A percentile compares a stretch with the other conserved stretches of the same genome.
These are phyloP conservation scores for Pomacea maculata DNA, from an alignment of 1,140 invertebrate species.

Conservation along the genomic window DNA sequence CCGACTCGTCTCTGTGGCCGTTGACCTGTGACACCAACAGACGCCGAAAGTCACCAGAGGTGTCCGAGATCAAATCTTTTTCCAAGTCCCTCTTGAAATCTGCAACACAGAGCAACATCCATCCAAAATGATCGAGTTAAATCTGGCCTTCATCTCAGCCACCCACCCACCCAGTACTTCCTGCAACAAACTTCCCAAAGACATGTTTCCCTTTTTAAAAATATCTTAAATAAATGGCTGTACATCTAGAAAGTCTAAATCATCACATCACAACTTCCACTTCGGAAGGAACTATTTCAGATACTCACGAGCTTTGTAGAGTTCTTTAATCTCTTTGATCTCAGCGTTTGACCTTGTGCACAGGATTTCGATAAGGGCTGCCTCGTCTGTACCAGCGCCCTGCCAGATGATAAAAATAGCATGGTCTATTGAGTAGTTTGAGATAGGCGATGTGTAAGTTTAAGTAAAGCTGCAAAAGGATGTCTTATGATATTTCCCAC, in stretches of 20 bases:
- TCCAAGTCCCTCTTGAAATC: slow-evolving; percentile 87
- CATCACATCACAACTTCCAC: neutral
- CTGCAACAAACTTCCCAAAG: neutral
- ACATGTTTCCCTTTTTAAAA: neutral
- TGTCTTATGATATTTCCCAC: neutral
- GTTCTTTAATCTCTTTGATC: slow-evolving; percentile 46
- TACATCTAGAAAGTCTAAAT: neutral
- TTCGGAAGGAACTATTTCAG: neutral
- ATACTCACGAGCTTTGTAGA: slow-evolving; percentile 53
- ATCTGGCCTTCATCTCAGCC: too few relatives aligned
- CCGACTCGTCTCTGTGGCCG: slow-evolving; percentile 27
- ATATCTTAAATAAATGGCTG: neutral
- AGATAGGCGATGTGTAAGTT: too few relatives aligned
- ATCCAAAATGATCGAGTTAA: too few relatives aligned
- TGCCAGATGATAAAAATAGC: slow-evolving; percentile 25
- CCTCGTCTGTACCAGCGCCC: slow-evolving; percentile 58
- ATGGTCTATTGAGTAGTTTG: too few relatives aligned
- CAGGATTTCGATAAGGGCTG: slow-evolving; percentile 58
- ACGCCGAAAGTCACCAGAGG: slow-evolving; percentile 90
- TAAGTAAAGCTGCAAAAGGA: neutral
- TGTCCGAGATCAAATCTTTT: slow-evolving; percentile 87
- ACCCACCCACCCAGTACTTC: too few relatives aligned
- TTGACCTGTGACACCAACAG: slow-evolving; percentile 75
- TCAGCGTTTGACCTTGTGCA: slow-evolving; percentile 50
- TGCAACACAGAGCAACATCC: slow-evolving; percentile 50